Evolutionary conservation across 1,140 invertebrate species (phyloP), one percentile per base, ranked within the genome.

Genomic region (Drosophila melanogaster): DNA sequence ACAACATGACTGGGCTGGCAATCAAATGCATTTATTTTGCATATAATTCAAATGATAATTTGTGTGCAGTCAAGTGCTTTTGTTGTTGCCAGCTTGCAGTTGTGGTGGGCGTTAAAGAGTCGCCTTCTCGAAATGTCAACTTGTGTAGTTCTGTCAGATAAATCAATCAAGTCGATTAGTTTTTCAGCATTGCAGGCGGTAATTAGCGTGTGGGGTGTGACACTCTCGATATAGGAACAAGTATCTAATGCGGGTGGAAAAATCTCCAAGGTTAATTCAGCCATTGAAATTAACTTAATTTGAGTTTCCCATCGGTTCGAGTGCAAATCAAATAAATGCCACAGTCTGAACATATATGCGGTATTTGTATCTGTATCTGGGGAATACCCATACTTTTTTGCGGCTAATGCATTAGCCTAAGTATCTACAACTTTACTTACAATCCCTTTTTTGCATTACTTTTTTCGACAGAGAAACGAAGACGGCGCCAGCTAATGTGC

Each of bases 101-200:
- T 85, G 55, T 55, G 54, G 83, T 87, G 71, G 78, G 62, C 77
- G 81, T 77, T 79, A 75, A 83, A 77, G 54, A 77, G 73, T 56
- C 53, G 78, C 66, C 64, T 60, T 51, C 35, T 65, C 53, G 60
- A 90, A 90, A 90, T 90, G 87, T 90, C 87, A 90, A 83, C 86
- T 86, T 86, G 71, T 86, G 81, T 76, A 75, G 81, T 72, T 73
- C 79, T 90, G 87, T 90, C 87, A 86, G 87, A 90, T 90, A 90
- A 90, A 86, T 90, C 87, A 90, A 90, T 90, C 87, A 90, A 90
- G 59, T 90, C 90, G 87, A 90, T 90, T 90, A 86, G 81, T 90
- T 90, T 90, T 81, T 75, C 69, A 76, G 69, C 66, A 38, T 77
- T 62, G 57, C 79, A 85, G 60, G 41, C 35, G 62, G 70, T 90